Conservation (phyloP, 1,140 invertebrate species). For the Monomorium pharaonis region DNA sequence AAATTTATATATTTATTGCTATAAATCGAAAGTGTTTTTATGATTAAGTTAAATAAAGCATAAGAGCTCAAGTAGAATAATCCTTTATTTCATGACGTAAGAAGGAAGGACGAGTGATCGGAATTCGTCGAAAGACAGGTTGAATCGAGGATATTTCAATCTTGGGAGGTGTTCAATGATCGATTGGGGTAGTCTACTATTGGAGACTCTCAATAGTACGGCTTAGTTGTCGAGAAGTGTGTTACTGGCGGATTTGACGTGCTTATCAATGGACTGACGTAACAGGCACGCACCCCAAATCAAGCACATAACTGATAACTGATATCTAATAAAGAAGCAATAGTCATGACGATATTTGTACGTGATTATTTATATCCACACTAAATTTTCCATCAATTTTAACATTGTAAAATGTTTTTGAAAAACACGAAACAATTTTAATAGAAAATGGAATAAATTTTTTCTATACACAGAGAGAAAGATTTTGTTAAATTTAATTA, state of each 20-base stretch:
- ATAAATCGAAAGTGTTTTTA: neutral
- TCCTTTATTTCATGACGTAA: constrained; percentile 19
- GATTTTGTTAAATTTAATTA: too few species aligned
- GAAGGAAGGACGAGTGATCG: constrained; percentile 44
- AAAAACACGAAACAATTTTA: constrained; percentile 20
- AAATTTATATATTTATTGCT: neutral
- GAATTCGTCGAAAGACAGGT: constrained; percentile 65
- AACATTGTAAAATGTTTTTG: constrained; percentile 38
- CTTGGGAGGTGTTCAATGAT: constrained; percentile 77
- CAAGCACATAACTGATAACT: constrained; percentile 78
- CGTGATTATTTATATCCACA: constrained; percentile 49
- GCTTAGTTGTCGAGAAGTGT: constrained; percentile 70
- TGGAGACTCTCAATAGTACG: constrained; percentile 69
- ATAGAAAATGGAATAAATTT: constrained; percentile 8
- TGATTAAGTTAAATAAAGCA: neutral
- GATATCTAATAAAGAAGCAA: constrained; percentile 80
- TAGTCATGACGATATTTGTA: constrained; percentile 71
- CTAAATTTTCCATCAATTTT: neutral
- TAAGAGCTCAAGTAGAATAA: neutral
- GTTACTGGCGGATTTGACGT: constrained; percentile 83
- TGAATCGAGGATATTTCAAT: constrained; percentile 74
- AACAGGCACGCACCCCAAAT: constrained; percentile 81
- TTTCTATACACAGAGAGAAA: too few species aligned
- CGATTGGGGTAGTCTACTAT: constrained; percentile 77
- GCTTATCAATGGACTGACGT: constrained; percentile 82